Evolutionary conservation across 2,888 invertebrate species (phyloP).

Genomic region (Microctonus hyperodae): DNA sequence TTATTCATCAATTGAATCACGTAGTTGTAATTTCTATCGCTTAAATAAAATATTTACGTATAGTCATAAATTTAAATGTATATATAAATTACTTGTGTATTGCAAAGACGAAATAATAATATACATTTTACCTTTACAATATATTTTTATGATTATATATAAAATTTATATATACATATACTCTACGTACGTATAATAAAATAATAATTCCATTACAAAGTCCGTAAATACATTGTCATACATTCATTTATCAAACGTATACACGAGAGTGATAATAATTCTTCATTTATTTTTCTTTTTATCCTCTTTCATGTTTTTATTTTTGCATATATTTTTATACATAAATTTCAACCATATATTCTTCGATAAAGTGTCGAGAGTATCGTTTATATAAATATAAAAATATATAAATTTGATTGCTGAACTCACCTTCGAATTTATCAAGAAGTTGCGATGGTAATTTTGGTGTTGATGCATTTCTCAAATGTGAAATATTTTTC

Average conservation of each 20-base stretch:
- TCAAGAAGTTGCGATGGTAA: conserved; percentile 77
- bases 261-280: conserved; percentile 4
- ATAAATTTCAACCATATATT: background rate
- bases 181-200: too few species aligned
- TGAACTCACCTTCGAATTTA: conserved; percentile 86
- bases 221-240: background rate
- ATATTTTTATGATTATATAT: too few species aligned
- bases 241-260: conserved; percentile 11
- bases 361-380: background rate
- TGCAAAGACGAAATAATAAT: too few species aligned
- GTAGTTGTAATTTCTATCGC: too few species aligned
- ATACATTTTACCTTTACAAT: too few species aligned
- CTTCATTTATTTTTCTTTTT: background rate
- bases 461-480: conserved; percentile 55
- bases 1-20: too few species aligned
- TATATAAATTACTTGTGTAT: too few species aligned
- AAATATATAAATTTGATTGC: background rate
- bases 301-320: background rate
- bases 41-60: too few species aligned
- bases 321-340: background rate
- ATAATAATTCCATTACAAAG: conserved; percentile 16
- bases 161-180: too few species aligned
- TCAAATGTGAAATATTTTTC: conserved; percentile 80
- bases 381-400: background rate
- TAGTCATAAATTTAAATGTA: too few species aligned